Evolutionary conservation across 2,888 invertebrate genomes (phyloP), one percentile per base, ranked within the genome.

Genomic region (Amblyjoppa proteus): DNA sequence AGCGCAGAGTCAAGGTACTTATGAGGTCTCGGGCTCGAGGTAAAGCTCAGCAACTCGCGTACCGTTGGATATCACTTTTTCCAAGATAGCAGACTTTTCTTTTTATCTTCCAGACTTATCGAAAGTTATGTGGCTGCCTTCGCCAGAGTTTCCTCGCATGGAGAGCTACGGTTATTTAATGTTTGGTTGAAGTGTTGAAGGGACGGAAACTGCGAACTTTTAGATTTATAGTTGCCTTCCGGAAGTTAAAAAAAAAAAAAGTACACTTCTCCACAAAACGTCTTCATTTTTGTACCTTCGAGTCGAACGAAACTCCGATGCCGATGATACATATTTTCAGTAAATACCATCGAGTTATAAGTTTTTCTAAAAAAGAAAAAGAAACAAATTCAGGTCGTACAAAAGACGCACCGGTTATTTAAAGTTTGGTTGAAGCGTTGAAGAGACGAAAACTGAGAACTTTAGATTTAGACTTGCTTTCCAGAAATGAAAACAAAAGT

Each of bases 91-190:
- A 31, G 34, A 64, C 64, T 64, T 58, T 58, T 13, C 11, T 64
- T 64, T 64, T 64, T 64, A 11, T n/a, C 64, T 64, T 64, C 16
- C 64, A 13, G 61, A 64, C 64, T 64, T 64, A 34, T 64, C 64
- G 64, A 64, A 64, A 64, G 64, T 64, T 64, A 34, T 64, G 31
- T n/a, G 31, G 64, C 31, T 34, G 31, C 64, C 31, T 16, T 13
- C 34, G 64, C 16, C 34, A n/a, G 64, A 64, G 64, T 34, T 64
- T 34, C 34, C 16, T 34, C 64, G 34, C 64, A 16, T 64, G 31
- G 64, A 64, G 64, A 64, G 64, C 31, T n/a, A 34, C 64, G 64
- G 64, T 64, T 64, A 64, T 31, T 64, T 64, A 64, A 64, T 64
- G 64, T 64, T 34, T 64, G 16, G 64, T 64, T 31, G 31, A 64